Conservation (phyloP, 2,888 invertebrate genomes). For the Drosophila stalkeri region DNA sequence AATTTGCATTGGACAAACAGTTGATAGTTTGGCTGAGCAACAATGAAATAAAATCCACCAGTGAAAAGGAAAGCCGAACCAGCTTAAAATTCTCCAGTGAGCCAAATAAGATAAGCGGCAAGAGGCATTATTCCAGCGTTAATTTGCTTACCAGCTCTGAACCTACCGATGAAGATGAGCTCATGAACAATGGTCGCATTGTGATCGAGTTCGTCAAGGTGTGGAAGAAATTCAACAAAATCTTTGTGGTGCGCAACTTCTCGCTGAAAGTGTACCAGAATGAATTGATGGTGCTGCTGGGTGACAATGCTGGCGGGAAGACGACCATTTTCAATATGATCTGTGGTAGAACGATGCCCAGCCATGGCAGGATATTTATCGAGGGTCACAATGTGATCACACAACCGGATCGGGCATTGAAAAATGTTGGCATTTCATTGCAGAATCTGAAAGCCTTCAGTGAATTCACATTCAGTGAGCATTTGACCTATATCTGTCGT, state of each 20-base stretch:
- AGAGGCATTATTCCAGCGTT: fast-evolving
- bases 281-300: conserved; percentile 54
- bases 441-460: conserved; percentile 10
- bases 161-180: background rate
- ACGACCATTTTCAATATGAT: conserved; percentile 45
- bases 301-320: conserved; percentile 60
- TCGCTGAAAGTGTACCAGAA: conserved; percentile 36
- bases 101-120: no score
- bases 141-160: background rate
- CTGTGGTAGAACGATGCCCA: conserved; percentile 28
- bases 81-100: background rate
- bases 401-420: conserved; percentile 14
- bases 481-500: conserved; percentile 43
- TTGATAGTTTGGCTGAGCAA: conserved; percentile 13
- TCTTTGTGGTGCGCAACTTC: conserved; percentile 38
- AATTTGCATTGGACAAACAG: background rate
- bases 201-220: conserved; percentile 48
- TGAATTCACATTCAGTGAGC: conserved; percentile 53
- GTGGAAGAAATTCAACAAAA: conserved; percentile 41
- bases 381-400: conserved; percentile 26
- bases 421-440: conserved; percentile 26
- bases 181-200: background rate
- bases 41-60: background rate
- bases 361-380: conserved; percentile 37
- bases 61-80: no score